Evolutionary conservation across 1,140 invertebrate species (phyloP).

Genomic region (Eumeta japonica): DNA sequence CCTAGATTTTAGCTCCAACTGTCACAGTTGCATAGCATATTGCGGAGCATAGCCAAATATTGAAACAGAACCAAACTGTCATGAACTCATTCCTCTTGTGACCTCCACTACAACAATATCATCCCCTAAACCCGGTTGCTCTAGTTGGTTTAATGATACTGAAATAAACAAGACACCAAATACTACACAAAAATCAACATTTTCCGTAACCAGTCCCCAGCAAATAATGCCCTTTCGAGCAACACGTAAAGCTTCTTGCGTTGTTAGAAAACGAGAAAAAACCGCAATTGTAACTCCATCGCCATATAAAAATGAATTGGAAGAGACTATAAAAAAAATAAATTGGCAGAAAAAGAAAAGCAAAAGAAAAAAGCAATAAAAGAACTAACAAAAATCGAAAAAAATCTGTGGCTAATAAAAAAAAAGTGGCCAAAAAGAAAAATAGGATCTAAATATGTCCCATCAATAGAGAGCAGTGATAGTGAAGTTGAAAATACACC

Average conservation of each 20-base stretch:
- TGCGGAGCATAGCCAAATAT: too few relatives aligned
- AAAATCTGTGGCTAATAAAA: conserved; percentile 11
- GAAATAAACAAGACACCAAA: too few relatives aligned
- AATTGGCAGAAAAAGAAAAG: conserved; percentile 6
- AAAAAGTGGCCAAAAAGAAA: conserved; percentile 8
- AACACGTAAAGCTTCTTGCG: conserved; percentile 4
- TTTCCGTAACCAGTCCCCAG: too few relatives aligned
- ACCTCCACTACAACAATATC: too few relatives aligned
- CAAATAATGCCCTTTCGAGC: too few relatives aligned
- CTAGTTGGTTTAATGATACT: too few relatives aligned
- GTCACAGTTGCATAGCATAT: too few relatives aligned
- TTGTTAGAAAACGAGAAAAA: conserved; percentile 10
- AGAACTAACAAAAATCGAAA: conserved; percentile 9
- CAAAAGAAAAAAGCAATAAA: conserved; percentile 7
- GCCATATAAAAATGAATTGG: conserved; percentile 12
- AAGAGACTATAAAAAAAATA: conserved; percentile 7
- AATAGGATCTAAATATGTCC: conserved; percentile 7
- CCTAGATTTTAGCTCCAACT: too few relatives aligned
- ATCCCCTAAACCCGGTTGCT: too few relatives aligned
- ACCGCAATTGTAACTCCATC: conserved; percentile 12
- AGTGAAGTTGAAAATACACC: conserved; percentile 11
- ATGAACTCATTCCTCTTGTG: too few relatives aligned
- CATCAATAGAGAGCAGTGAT: conserved; percentile 11
- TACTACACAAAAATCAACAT: too few relatives aligned
- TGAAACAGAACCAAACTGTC: too few relatives aligned